Conservation (phyloP, 2,888 invertebrate species). For the Melieria crassipennis region DNA sequence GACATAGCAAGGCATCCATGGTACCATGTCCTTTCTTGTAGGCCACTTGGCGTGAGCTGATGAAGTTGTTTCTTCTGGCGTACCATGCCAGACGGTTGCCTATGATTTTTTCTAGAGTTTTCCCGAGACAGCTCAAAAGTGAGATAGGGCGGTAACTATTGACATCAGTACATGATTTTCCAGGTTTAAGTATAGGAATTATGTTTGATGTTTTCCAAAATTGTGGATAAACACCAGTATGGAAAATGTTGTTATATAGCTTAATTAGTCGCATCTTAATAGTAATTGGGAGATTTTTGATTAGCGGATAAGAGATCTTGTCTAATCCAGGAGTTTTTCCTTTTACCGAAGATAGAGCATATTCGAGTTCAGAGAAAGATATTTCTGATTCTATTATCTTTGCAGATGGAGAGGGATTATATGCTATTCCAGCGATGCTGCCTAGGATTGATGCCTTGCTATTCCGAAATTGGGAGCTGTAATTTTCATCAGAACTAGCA, state of each 20-base stretch:
- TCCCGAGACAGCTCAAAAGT: slow-evolving; percentile 15
- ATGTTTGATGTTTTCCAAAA: slow-evolving; percentile 26
- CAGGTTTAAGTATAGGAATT: slow-evolving; percentile 30
- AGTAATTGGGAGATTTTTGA: slow-evolving; percentile 17
- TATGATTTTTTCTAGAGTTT: slow-evolving; percentile 34
- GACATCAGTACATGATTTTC: not conserved
- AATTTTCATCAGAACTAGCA: not conserved
- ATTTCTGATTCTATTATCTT: not conserved
- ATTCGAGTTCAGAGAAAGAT: slow-evolving; percentile 20
- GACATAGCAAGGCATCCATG: not conserved
- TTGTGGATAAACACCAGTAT: slow-evolving; percentile 25
- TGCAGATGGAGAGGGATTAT: slow-evolving; percentile 5
- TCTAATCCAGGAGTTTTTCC: slow-evolving; percentile 32
- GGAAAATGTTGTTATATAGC: slow-evolving; percentile 33
- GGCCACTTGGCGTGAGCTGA: slow-evolving; percentile 23
- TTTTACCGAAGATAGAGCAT: slow-evolving; percentile 7
- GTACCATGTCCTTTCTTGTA: slow-evolving; percentile 27
- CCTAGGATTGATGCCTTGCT: not conserved
- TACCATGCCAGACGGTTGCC: slow-evolving; percentile 15
- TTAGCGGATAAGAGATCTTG: slow-evolving; percentile 34
- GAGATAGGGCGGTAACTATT: slow-evolving; percentile 33
- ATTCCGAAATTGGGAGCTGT: not conserved
- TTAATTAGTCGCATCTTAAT: slow-evolving; percentile 9
- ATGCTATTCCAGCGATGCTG: slow-evolving; percentile 7
- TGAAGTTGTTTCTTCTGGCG: slow-evolving; percentile 20